These are phyloP conservation scores for Trichacis sp. DNA, from an alignment of 2,888 invertebrate genomes.

Conservation along the genomic window DNA sequence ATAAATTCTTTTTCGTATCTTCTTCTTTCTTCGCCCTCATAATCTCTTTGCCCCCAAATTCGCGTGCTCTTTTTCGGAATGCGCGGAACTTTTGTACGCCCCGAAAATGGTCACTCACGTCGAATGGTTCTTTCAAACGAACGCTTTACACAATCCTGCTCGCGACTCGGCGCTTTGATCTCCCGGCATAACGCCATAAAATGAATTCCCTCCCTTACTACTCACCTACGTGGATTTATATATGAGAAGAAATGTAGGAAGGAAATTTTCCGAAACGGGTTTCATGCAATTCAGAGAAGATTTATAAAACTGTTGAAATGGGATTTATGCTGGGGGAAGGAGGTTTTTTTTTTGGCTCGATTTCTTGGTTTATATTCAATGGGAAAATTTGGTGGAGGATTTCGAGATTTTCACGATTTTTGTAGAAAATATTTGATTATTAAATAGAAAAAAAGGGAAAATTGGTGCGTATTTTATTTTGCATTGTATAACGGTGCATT, in stretches of 20 bases:
- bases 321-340: background rate
- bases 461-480: no score
- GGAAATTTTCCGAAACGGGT: background rate
- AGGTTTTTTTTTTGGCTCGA: background rate
- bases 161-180: background rate
- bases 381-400: no score
- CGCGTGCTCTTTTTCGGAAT: background rate
- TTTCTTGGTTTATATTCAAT: no score
- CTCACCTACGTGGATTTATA: background rate
- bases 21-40: background rate
- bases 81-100: slow-evolving; percentile 1
- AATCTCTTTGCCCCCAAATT: background rate
- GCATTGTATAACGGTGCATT: no score
- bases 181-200: slow-evolving; percentile 2
- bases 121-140: slow-evolving; percentile 2
- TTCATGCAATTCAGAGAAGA: background rate
- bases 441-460: no score
- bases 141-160: background rate
- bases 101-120: background rate
- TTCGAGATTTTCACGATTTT: no score
- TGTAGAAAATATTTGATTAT: no score
- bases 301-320: background rate
- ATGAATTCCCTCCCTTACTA: background rate
- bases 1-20: no score
- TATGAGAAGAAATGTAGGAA: background rate